Evolutionary conservation across 2,888 invertebrate species (phyloP).

Genomic region (Buathra laborator): DNA sequence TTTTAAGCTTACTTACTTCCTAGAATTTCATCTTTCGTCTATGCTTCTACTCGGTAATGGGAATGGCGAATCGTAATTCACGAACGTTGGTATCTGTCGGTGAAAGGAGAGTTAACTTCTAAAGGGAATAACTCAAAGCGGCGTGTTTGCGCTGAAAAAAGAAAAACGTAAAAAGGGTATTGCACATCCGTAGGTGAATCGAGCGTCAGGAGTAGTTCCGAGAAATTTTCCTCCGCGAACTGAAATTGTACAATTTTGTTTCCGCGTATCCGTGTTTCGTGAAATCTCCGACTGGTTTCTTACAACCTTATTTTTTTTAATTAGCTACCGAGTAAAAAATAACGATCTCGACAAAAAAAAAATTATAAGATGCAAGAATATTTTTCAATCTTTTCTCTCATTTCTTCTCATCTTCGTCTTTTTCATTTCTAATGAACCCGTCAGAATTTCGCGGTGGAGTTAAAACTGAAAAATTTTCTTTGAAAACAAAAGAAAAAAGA

Average conservation of each 20-base stretch:
- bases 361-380: neutral
- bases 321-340: neutral
- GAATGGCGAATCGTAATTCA: neutral
- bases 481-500: too few relatives aligned
- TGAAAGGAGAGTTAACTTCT: too few relatives aligned
- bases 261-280: neutral
- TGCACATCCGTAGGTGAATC: neutral
- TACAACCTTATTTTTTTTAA: neutral
- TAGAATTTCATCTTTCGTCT: slow-evolving; percentile 25
- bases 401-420: too few relatives aligned
- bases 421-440: too few relatives aligned
- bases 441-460: too few relatives aligned
- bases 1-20: slow-evolving; percentile 38
- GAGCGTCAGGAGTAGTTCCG: neutral
- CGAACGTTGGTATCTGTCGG: too few relatives aligned
- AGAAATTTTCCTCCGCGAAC: neutral
- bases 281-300: neutral
- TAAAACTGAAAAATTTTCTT: too few relatives aligned
- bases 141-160: too few relatives aligned
- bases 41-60: neutral
- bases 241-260: neutral
- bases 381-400: neutral
- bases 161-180: neutral
- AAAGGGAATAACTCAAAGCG: too few relatives aligned
- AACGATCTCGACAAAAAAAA: neutral